Evolutionary conservation across 2,888 invertebrate species (phyloP).

Genomic region (Cyrtodaria siliqua): DNA sequence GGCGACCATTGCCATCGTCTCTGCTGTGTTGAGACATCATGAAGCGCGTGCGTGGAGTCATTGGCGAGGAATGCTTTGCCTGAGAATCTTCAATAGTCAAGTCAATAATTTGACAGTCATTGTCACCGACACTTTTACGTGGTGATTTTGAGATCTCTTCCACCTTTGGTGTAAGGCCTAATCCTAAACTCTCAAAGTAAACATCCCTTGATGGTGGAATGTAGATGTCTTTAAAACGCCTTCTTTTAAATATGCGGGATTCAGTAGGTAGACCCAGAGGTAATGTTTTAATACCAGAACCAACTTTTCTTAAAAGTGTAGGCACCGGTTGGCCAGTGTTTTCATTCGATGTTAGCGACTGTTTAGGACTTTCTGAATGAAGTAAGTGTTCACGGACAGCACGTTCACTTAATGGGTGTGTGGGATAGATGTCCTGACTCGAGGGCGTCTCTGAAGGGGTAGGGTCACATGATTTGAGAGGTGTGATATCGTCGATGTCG

Average conservation of each 20-base stretch:
- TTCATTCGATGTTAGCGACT: background rate
- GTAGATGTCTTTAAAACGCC: constrained; percentile 44
- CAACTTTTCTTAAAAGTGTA: constrained; percentile 51
- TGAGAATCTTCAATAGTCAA: constrained; percentile 60
- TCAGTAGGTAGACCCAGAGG: constrained; percentile 53
- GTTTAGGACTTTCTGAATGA: background rate
- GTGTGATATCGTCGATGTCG: background rate
- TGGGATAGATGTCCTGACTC: no score
- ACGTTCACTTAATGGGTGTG: no score
- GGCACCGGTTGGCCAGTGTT: constrained; percentile 54
- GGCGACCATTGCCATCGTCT: constrained; percentile 53
- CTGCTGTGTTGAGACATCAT: constrained; percentile 76
- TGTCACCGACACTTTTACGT: constrained; percentile 49
- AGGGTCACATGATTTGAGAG: background rate
- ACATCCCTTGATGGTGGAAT: constrained; percentile 54
- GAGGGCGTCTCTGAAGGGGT: background rate
- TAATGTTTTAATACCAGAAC: constrained; percentile 42
- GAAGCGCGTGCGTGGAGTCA: constrained; percentile 67
- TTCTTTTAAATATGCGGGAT: constrained; percentile 23
- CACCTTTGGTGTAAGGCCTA: constrained; percentile 53
- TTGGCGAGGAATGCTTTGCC: constrained; percentile 73
- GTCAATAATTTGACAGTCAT: constrained; percentile 71
- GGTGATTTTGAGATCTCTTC: constrained; percentile 57
- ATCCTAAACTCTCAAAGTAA: constrained; percentile 58
- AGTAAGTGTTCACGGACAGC: no score